Evolutionary conservation across 2,888 invertebrate species (phyloP).

Genomic region (Oegoconia quadripuncta): DNA sequence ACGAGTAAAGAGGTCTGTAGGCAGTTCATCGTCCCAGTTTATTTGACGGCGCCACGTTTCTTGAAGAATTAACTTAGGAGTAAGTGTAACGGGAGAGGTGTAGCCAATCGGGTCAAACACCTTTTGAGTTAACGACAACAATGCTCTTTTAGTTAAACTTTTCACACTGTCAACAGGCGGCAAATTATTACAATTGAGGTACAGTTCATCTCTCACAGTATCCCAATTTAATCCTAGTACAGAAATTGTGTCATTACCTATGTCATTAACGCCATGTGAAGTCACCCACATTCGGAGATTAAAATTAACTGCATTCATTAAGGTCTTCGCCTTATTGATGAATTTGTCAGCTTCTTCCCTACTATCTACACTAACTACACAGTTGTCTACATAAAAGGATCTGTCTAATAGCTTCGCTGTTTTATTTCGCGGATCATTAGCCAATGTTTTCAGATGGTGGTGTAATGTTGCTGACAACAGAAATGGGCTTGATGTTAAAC

Average conservation of each 20-base stretch:
- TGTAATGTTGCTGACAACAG: constrained; percentile 10
- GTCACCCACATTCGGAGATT: constrained; percentile 13
- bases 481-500: constrained; percentile 12
- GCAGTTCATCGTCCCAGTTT: constrained; percentile 8
- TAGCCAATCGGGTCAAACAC: constrained; percentile 12
- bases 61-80: constrained; percentile 10
- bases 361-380: constrained; percentile 8
- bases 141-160: constrained; percentile 3
- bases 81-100: constrained; percentile 2
- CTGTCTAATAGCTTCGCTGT: constrained; percentile 2
- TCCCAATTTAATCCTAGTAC: constrained; percentile 11
- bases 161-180: background rate
- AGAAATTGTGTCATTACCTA: constrained; percentile 1
- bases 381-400: constrained; percentile 10
- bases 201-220: background rate
- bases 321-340: constrained; percentile 1
- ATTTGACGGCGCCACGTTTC: constrained; percentile 5
- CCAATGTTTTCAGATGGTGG: constrained; percentile 3
- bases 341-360: background rate
- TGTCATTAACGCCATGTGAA: constrained; percentile 1
- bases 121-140: constrained; percentile 9
- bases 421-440: background rate
- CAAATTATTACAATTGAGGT: background rate
- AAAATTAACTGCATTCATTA: constrained; percentile 9
- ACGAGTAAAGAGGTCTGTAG: background rate